Evolutionary conservation across 1,140 invertebrate genomes (phyloP).

Genomic region (Drosophila nigrodunni): DNA sequence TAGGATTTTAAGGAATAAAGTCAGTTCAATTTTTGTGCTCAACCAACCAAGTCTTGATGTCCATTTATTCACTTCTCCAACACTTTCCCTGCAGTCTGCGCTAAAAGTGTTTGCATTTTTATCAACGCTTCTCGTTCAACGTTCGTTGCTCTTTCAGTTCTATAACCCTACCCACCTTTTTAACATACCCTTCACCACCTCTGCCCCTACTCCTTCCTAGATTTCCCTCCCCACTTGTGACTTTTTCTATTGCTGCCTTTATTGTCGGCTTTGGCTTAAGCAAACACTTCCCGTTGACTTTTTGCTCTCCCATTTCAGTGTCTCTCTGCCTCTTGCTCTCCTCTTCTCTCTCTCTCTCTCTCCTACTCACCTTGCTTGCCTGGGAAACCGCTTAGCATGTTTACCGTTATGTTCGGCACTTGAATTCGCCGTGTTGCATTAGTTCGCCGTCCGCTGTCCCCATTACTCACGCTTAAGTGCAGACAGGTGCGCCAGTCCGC

Average conservation of each 20-base stretch:
- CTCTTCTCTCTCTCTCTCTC: too few species aligned
- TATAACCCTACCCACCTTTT: too few species aligned
- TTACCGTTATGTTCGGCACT: conserved; percentile 79
- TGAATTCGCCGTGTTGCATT: conserved; percentile 81
- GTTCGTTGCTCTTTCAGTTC: conserved; percentile 7
- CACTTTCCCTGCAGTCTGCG: conserved; percentile 48
- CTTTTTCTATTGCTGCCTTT: conserved; percentile 23
- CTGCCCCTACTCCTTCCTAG: too few species aligned
- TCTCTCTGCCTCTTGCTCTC: neutral
- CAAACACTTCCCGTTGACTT: conserved; percentile 76
- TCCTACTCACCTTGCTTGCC: neutral
- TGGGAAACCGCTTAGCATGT: conserved; percentile 78
- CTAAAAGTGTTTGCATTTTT: conserved; percentile 75
- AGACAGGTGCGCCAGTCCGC: conserved; percentile 50
- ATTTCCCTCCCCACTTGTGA: conserved; percentile 26
- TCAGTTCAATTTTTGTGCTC: too few species aligned
- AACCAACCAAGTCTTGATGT: too few species aligned
- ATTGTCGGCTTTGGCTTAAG: conserved; percentile 50
- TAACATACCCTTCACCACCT: neutral
- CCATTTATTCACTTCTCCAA: neutral
- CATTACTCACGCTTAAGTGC: conserved; percentile 68
- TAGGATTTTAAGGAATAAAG: too few species aligned
- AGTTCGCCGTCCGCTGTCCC: conserved; percentile 60
- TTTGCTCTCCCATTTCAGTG: conserved; percentile 27
- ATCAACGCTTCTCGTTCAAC: conserved; percentile 48